phyloP scores from a whole-genome alignment of 2,797 vertebrate species.

The Muscicapa striata region DNA sequence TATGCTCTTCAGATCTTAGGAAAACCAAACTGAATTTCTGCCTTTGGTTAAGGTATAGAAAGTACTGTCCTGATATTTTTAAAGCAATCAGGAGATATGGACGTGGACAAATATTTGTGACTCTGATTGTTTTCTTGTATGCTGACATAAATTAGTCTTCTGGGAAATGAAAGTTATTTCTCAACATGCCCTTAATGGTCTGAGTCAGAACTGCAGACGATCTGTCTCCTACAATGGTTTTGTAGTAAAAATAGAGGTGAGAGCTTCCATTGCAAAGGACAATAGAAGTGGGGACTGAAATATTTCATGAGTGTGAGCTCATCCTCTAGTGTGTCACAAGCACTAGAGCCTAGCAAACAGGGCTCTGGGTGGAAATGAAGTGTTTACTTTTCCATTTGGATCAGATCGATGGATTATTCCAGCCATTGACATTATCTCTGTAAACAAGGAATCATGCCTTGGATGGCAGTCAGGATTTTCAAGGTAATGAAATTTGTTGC shows the following conservation, averaged over 20 bases:
- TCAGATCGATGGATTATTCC: background rate
- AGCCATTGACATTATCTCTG: constrained; percentile 40
- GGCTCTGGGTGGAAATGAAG: background rate
- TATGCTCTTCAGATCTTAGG: background rate
- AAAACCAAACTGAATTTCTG: background rate
- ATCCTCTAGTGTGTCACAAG: background rate
- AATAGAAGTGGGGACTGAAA: constrained; percentile 41
- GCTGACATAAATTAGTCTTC: constrained; percentile 79
- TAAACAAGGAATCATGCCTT: constrained; percentile 9
- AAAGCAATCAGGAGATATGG: constrained; percentile 2
- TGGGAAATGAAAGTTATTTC: constrained; percentile 78
- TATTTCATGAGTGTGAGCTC: constrained; percentile 23
- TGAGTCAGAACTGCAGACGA: constrained; percentile 73
- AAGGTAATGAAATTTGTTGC: background rate
- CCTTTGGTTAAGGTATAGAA: constrained; percentile 30
- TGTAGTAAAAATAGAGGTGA: constrained; percentile 50
- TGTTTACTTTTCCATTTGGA: constrained; percentile 26
- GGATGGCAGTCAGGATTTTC: background rate
- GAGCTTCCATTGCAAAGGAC: constrained; percentile 2
- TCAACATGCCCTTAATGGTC: constrained; percentile 73
- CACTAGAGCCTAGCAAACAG: constrained; percentile 28
- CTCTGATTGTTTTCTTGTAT: constrained; percentile 72
- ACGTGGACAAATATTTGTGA: constrained; percentile 66
- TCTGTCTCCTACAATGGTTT: constrained; percentile 56
- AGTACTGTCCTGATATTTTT: constrained; percentile 4